Conservation (phyloP, 2,888 invertebrate species). For the Panopea generosa region DNA sequence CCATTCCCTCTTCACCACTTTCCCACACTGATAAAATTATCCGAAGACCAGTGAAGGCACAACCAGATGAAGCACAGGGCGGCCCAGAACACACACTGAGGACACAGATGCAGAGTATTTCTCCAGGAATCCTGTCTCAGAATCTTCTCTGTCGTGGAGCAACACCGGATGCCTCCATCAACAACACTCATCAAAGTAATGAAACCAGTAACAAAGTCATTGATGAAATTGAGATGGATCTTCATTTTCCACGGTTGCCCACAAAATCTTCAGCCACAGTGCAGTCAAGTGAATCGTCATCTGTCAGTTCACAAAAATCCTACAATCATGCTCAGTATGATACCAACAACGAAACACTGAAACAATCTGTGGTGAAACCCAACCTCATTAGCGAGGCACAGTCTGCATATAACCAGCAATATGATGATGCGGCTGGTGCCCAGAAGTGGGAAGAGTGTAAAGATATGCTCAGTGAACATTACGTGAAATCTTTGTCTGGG, state of each 20-base stretch:
- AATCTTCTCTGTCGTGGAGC: too few species aligned
- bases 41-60: slow-evolving; percentile 23
- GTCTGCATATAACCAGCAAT: slow-evolving; percentile 52
- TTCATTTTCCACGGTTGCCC: slow-evolving; percentile 40
- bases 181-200: too few species aligned
- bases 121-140: not conserved
- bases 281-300: slow-evolving; percentile 33
- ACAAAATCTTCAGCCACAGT: slow-evolving; percentile 8
- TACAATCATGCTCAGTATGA: not conserved
- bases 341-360: not conserved
- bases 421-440: slow-evolving; percentile 57
- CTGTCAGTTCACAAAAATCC: slow-evolving; percentile 24
- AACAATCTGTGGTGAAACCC: not conserved
- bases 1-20: slow-evolving; percentile 23
- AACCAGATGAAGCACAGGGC: too few species aligned
- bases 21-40: slow-evolving; percentile 40
- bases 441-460: slow-evolving; percentile 56
- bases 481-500: slow-evolving; percentile 27
- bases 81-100: too few species aligned
- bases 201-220: not conserved
- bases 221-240: slow-evolving; percentile 21
- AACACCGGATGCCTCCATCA: too few species aligned
- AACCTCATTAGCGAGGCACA: slow-evolving; percentile 41
- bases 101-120: not conserved
- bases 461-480: slow-evolving; percentile 46